phyloP scores from a whole-genome alignment of 2,113 vertebrate species.

The Rousettus leschenaultii region DNA sequence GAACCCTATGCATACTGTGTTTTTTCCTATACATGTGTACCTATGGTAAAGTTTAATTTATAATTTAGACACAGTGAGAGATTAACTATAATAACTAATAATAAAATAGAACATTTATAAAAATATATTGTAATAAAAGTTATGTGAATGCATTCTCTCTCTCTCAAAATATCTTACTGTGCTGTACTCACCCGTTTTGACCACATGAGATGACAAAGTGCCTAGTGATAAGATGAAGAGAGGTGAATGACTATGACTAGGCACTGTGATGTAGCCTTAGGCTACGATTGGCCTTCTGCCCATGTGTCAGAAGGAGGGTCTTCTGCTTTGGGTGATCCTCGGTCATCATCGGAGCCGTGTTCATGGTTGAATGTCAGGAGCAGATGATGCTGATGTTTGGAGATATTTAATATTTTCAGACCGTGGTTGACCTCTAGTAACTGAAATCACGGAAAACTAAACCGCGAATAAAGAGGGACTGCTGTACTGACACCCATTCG shows the following conservation, averaged over 20 bases:
- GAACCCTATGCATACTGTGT: not conserved
- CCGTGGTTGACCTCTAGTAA: not conserved
- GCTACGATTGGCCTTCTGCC: not conserved
- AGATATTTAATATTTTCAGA: not conserved
- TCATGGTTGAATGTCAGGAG: not conserved
- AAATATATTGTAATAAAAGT: not conserved
- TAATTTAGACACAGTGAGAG: not conserved
- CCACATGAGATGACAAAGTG: too few species aligned
- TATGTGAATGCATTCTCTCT: not conserved
- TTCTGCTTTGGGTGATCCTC: not conserved
- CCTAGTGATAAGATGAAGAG: not conserved
- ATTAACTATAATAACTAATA: not conserved
- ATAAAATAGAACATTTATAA: not conserved
- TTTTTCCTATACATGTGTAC: not conserved
- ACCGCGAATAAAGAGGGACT: not conserved
- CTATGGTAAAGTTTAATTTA: not conserved
- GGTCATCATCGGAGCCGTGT: not conserved
- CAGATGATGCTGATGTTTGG: not conserved
- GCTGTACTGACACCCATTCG: not conserved
- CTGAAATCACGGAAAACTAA: not conserved
- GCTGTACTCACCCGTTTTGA: not conserved
- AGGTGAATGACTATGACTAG: too few species aligned
- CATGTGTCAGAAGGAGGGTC: not conserved
- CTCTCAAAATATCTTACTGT: not conserved
- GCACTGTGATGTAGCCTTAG: not conserved